Conservation (phyloP, 2,888 invertebrate genomes). For the Litoditis marina region DNA sequence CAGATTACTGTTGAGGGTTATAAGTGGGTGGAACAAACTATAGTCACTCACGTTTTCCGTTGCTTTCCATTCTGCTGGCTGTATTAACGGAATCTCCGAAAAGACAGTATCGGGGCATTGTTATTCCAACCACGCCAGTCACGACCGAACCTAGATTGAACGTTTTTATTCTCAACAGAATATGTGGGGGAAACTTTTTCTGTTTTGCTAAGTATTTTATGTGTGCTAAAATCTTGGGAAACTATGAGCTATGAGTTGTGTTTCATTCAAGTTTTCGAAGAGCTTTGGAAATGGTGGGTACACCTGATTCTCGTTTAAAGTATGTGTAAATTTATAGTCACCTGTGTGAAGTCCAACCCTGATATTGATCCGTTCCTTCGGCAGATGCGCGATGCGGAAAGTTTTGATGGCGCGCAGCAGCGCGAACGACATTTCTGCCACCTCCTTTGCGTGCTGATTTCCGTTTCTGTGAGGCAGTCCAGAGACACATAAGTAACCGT, state of each 20-base stretch:
- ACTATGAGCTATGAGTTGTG: too few species aligned
- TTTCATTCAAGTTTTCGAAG: too few species aligned
- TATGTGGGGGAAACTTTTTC: too few species aligned
- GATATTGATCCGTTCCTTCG: constrained; percentile 49
- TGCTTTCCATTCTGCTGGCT: constrained; percentile 55
- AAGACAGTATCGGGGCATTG: constrained; percentile 55
- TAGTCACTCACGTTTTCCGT: constrained; percentile 53
- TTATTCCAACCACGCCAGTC: constrained; percentile 48
- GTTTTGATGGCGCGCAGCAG: constrained; percentile 42
- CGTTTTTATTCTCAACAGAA: neutral
- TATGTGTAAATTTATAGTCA: neutral
- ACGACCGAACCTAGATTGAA: constrained; percentile 31
- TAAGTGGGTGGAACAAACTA: too few species aligned
- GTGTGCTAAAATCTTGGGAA: too few species aligned
- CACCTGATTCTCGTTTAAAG: too few species aligned
- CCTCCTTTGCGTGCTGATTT: constrained; percentile 47
- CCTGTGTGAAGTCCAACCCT: constrained; percentile 53
- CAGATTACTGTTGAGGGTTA: too few species aligned
- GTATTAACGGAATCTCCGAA: constrained; percentile 59
- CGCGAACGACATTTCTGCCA: constrained; percentile 48
- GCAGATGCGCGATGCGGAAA: constrained; percentile 51
- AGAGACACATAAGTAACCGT: constrained; percentile 52
- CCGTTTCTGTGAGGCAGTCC: constrained; percentile 56
- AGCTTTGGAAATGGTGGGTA: too few species aligned
- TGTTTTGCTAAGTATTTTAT: too few species aligned